Conservation (phyloP, 2,888 invertebrate genomes). For the Augochlorella aurata region DNA sequence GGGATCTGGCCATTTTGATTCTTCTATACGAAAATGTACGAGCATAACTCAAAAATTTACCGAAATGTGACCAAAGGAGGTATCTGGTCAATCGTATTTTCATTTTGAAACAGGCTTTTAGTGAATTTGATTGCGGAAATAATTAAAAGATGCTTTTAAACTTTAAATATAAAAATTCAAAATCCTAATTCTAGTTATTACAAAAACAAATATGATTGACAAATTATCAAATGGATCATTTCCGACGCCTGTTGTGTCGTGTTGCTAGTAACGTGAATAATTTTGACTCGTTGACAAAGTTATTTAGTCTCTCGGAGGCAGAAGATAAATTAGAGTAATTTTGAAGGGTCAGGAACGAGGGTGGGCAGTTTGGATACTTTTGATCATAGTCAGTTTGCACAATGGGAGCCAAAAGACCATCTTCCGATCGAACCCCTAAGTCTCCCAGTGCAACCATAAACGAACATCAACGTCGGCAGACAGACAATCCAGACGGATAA, state of each 20-base stretch:
- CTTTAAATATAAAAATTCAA: no score
- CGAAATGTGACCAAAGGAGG: no score
- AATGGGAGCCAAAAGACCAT: neutral
- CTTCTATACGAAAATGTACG: neutral
- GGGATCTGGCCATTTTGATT: neutral
- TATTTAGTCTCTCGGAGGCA: neutral
- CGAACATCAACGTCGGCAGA: slow-evolving; percentile 9
- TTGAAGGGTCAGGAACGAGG: neutral
- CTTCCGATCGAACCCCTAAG: slow-evolving; percentile 1
- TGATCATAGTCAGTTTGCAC: neutral
- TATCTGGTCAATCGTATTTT: no score
- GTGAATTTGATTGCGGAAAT: no score
- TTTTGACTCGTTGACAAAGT: neutral
- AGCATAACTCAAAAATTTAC: no score
- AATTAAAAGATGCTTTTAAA: no score
- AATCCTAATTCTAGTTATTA: no score
- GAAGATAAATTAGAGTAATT: neutral
- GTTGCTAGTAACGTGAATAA: neutral
- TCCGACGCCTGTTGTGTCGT: no score
- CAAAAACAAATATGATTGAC: no score
- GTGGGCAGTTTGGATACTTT: neutral
- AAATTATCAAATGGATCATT: no score
- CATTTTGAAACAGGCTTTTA: no score
- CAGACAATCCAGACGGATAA: slow-evolving; percentile 16
- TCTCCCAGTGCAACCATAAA: neutral